Base-by-base conservation (phyloP, 2,113 vertebrate species). In the Fregetta grallaria region DNA sequence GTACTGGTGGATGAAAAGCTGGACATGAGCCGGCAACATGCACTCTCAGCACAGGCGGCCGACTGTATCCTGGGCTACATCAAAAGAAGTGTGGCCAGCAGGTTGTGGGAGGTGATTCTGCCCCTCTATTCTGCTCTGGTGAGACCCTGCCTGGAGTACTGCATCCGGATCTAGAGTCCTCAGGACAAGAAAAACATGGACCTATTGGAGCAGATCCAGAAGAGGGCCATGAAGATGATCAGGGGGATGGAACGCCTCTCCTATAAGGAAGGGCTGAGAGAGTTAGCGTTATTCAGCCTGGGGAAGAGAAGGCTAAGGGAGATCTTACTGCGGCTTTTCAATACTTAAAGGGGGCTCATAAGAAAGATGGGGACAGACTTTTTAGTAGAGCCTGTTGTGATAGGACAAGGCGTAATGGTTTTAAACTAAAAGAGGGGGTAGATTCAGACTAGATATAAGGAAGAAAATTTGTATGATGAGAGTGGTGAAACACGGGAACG, bases 401-500 rank as follows among this genome's bases (percentile, higher is more conserved):
- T 15, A 47, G 22, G 27, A 32, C 38, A 66, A 70, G 30, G 7
- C 4, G 6, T 29, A 53, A 45, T 23, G 19, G 42, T 15, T 75
- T 66, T 42, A 50, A 42, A 67, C n/a, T 50, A 10, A 36, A 67
- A 55, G 10, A 67, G 4, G 19, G 19, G 19, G 19, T 22, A 42
- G n/a, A 49, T 58, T 22, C 3, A 15, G 25, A 22, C 27, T 59
- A 34, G 21, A 23, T 40, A 30, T 2, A 16, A 73, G 36, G 42
- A 80, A 49, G n/a, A 47, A 4, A 1, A 29, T 14, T n/a, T 81
- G 59, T 26, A 14, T 1, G 0, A 5, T 25, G 7, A 36, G 45
- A 4, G 11, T 30, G 13, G 4, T 73, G n/a, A 65, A 36, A 32
- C n/a, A 15, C 61, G 66, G n/a, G n/a, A 6, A 19, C 3, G 13